Percentiles rank a stretch among this genome's conserved stretches.
phyloP scores from a whole-genome alignment of 2,888 invertebrate species.

The Cepaea hortensis region DNA sequence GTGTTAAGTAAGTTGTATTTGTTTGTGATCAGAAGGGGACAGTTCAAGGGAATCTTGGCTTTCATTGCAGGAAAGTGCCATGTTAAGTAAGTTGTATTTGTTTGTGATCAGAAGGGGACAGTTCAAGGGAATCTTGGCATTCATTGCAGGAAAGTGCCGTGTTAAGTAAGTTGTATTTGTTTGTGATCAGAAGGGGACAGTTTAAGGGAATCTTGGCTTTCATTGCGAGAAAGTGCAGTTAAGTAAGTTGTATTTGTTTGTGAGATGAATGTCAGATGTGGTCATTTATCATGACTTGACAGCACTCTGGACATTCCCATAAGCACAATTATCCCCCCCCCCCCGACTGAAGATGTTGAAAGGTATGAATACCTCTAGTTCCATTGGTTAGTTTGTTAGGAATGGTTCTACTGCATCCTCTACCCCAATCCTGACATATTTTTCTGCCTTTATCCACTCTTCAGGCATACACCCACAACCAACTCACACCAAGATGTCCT shows the following conservation, averaged over 20 bases:
- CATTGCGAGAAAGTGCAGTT: constrained; percentile 68
- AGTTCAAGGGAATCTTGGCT: constrained; percentile 72
- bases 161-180: constrained; percentile 62
- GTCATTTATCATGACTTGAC: too few species aligned
- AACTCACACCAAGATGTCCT: too few species aligned
- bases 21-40: constrained; percentile 63
- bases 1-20: constrained; percentile 64
- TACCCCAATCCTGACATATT: too few species aligned
- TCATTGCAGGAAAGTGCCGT: constrained; percentile 71
- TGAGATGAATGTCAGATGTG: too few species aligned
- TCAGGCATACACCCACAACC: too few species aligned
- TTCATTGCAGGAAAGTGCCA: constrained; percentile 72
- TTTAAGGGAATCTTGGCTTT: constrained; percentile 74
- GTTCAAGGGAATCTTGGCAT: constrained; percentile 73
- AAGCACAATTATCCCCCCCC: too few species aligned
- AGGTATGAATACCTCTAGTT: too few species aligned
- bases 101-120: constrained; percentile 64
- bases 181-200: constrained; percentile 64
- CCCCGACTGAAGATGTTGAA: too few species aligned
- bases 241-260: constrained; percentile 61
- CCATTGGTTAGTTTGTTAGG: too few species aligned
- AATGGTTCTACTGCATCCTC: too few species aligned
- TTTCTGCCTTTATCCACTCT: too few species aligned
- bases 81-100: constrained; percentile 62
- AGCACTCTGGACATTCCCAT: too few species aligned